Conservation (phyloP, 1,140 invertebrate species). For the Olivierus martensii region DNA sequence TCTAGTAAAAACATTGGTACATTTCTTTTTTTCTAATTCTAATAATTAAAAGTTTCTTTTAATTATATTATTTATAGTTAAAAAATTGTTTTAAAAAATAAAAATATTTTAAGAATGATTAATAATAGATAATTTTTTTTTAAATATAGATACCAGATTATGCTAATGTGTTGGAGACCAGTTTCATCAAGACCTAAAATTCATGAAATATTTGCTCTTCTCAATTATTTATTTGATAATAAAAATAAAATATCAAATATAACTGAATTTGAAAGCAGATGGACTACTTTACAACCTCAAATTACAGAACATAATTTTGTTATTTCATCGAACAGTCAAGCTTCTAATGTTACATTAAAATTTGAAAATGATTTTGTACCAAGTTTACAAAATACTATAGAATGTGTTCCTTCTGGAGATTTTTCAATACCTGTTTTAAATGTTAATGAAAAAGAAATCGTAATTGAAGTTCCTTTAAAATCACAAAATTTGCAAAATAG, state of each 20-base stretch:
- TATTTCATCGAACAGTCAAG: neutral
- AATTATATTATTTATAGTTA: no score
- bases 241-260: conserved; percentile 4
- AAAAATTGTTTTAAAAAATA: no score
- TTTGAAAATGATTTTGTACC: conserved; percentile 17
- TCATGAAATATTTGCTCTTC: conserved; percentile 33
- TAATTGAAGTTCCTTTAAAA: no score
- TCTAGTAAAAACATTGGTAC: no score
- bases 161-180: conserved; percentile 47
- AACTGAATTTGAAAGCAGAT: conserved; percentile 21
- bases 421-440: no score
- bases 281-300: conserved; percentile 17
- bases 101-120: no score
- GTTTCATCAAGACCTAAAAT: conserved; percentile 30
- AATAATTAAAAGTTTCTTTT: no score
- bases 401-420: neutral
- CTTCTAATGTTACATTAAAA: neutral
- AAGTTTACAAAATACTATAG: neutral
- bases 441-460: no score
- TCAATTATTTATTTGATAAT: conserved; percentile 34
- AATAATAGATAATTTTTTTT: no score
- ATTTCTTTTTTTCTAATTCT: no score
- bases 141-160: conserved; percentile 42
- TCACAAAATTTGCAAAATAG: no score
- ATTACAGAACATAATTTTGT: conserved; percentile 6